Base-by-base conservation (phyloP, 2,797 vertebrate genomes). In the Tokudaia tokunoshimensis region DNA sequence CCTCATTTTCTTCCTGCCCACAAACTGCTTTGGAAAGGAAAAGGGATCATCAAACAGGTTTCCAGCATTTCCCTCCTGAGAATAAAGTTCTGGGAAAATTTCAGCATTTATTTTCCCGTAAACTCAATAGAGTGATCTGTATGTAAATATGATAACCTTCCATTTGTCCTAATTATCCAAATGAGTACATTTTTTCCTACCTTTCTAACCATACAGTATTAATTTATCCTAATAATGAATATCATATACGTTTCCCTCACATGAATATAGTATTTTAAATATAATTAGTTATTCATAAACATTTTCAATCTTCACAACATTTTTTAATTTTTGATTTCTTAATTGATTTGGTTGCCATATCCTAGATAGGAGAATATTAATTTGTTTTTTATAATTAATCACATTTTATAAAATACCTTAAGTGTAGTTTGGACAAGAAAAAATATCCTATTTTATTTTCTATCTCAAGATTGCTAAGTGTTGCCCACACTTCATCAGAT, bases 21-120 rank as follows among this genome's bases (percentile, higher is more conserved):
- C 1, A 86, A 93, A 94, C 24, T 22, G 79, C 72, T 90, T 72
- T 80, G 31, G 17, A 82, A 96, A 97, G 83, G 80, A 89, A 74
- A 63, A 97, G 67, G 65, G 91, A 19, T 96, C 55, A 92, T 72
- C 1, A 89, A 89, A 80, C 26, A 74, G 83, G n/a, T 95, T 75
- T 79, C 41, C 52, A 89, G 78, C 80, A 34, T 76, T 93, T 55
- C 24, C 20, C 26, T 83, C 86, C 41, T 57, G 57, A 78, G 59
- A 92, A 91, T 91, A 80, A 67, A 26, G 17, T 74, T 95, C 34
- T 92, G 41, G 93, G 89, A 67, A 94, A 84, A 89, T 96, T 89
- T 19, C 50, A 93, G 44, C 61, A 65, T 63, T 94, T 76, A 89
- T 93, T 55, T 74, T n/a, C 83, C 91, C 86, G 83, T 85, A 41